Base-by-base conservation (phyloP, 2,113 vertebrate species). In the Neolamprologus toae region DNA sequence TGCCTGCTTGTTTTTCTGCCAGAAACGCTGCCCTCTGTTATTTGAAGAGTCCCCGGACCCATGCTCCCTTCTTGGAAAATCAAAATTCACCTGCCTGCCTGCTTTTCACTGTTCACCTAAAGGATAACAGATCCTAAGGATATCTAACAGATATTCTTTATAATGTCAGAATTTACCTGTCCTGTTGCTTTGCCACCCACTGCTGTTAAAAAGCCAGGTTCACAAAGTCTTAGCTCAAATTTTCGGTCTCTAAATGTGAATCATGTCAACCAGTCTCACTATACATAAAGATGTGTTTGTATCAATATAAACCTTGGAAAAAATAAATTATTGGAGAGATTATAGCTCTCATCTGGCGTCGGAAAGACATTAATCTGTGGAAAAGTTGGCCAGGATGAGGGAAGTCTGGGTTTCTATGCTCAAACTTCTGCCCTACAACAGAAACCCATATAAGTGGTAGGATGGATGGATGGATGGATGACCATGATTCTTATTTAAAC, bases 61-160 rank as follows among this genome's bases (percentile, higher is more conserved):
- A n/a, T 78, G 45, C 73, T 78, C 45, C 17, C 16, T n/a, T 78
- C 73, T 78, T 78, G 26, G 45, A 78, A 78, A 51, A 78, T 78
- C 73, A 51, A 68, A 68, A 68, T 76, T 71, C 40, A 76, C 68
- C 42, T 33, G 3, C 26, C 73, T 78, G 45, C 23, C 26, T 28
- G 16, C 73, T 51, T 78, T 51, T 51, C 45, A 78, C 45, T 28
- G 16, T 49, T 78, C 45, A 78, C 71, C 71, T 78, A 78, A 49
- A 51, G 45, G 23, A 49, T 2, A 19, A 78, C 16, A 35, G 28
- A 63, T 63, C 59, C 59, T 63, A 63, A 49, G 71, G 7, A 31
- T 47, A 19, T 0, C 42, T 47, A 78, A 51, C 45, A 78, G 17
- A 51, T 78, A 78, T 51, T 49, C 26, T 78, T 51, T 78, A 51